Evolutionary conservation across 2,797 vertebrate genomes (phyloP).

Genomic region (Tarsius wallacei): DNA sequence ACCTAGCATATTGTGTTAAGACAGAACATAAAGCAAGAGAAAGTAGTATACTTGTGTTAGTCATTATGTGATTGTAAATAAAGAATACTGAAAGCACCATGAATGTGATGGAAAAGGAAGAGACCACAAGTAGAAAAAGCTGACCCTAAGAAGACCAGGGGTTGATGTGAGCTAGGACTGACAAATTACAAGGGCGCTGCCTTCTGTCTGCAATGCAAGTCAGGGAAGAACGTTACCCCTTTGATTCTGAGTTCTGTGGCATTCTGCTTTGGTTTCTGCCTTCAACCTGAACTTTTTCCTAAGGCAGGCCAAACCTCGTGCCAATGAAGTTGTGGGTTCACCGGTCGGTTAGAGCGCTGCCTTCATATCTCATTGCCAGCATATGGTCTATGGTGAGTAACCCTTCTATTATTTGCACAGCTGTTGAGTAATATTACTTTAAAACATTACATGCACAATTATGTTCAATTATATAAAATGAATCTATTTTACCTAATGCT

Average conservation of each 20-base stretch:
- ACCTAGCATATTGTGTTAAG: constrained; percentile 2
- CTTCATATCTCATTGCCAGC: constrained; percentile 74
- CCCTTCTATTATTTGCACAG: constrained; percentile 91
- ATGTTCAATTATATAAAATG: constrained; percentile 92
- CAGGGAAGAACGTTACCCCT: fast-evolving
- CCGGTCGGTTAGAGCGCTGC: constrained; percentile 10
- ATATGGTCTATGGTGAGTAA: constrained; percentile 89
- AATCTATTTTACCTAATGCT: constrained; percentile 90
- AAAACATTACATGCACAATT: constrained; percentile 91
- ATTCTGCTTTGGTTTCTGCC: background rate
- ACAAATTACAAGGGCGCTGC: background rate
- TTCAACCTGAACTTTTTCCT: background rate
- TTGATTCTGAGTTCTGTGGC: background rate
- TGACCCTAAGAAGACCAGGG: background rate
- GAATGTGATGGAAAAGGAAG: background rate
- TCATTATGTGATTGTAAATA: background rate
- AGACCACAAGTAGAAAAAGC: background rate
- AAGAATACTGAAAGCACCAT: background rate
- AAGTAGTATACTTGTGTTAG: background rate
- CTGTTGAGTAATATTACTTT: constrained; percentile 91
- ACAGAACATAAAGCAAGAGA: background rate
- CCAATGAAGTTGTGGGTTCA: constrained; percentile 63
- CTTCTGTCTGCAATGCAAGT: background rate
- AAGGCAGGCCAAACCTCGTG: constrained; percentile 59
- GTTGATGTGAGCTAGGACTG: background rate